phyloP scores from a whole-genome alignment of 1,140 invertebrate species.

The Bombus sibiricus region DNA sequence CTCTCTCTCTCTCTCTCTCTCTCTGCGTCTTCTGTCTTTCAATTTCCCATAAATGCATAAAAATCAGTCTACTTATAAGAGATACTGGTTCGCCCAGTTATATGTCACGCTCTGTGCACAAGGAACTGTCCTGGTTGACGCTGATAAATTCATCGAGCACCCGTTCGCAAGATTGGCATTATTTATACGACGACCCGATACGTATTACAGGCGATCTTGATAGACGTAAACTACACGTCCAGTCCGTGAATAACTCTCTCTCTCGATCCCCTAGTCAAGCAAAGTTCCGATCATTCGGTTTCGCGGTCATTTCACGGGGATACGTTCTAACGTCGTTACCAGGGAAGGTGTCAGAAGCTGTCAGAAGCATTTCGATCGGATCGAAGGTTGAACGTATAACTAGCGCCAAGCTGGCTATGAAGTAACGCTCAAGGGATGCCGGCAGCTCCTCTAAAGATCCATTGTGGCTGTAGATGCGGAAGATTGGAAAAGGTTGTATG shows the following conservation, averaged over 20 bases:
- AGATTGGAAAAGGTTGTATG: conserved; percentile 54
- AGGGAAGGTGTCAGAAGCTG: not conserved
- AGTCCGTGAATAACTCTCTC: conserved; percentile 3
- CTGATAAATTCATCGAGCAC: not conserved
- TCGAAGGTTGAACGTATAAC: conserved; percentile 22
- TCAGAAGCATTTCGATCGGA: conserved; percentile 3
- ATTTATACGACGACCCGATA: not conserved
- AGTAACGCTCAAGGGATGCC: conserved; percentile 5
- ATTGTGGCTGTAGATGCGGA: conserved; percentile 47
- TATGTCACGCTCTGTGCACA: no score
- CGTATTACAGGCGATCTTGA: no score
- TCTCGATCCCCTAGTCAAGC: not conserved
- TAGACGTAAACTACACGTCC: no score
- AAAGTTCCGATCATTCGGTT: not conserved
- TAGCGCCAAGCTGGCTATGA: no score
- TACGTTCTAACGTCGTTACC: not conserved
- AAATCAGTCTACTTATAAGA: no score
- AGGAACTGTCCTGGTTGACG: not conserved
- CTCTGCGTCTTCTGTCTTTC: no score
- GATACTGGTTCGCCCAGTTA: no score
- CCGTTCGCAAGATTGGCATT: not conserved
- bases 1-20: no score
- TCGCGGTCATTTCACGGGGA: not conserved
- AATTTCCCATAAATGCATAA: no score
- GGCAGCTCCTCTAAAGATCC: conserved; percentile 10